Conservation (phyloP, 2,113 vertebrate species). For the Rutilus rutilus region DNA sequence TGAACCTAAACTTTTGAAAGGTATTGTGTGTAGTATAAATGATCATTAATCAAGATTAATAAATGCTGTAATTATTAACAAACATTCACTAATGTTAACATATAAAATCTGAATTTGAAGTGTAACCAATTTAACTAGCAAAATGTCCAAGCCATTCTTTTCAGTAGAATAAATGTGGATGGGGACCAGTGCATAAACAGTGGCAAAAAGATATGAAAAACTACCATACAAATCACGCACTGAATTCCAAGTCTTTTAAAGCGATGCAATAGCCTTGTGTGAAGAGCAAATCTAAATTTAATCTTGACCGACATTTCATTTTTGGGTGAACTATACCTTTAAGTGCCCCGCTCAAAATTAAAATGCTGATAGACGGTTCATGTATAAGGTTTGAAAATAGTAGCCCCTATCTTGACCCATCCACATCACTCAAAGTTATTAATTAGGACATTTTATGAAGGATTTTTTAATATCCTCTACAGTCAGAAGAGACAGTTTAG, state of each 20-base stretch:
- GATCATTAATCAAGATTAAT: neutral
- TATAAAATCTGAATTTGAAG: neutral
- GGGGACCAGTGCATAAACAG: no score
- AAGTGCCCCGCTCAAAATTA: neutral
- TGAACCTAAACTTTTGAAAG: neutral
- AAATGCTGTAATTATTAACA: neutral
- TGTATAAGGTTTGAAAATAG: neutral
- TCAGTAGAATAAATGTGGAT: neutral
- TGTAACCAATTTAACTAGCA: neutral
- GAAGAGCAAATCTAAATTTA: neutral
- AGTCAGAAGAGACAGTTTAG: slow-evolving; percentile 29
- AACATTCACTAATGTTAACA: neutral
- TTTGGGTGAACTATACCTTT: no score
- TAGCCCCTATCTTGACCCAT: neutral
- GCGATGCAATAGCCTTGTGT: neutral
- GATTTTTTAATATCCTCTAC: slow-evolving; percentile 34
- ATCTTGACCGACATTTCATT: neutral
- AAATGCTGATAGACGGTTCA: neutral
- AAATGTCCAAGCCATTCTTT: neutral
- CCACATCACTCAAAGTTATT: neutral
- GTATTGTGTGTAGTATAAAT: neutral
- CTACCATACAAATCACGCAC: no score
- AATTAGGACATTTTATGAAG: neutral
- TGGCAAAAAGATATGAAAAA: no score
- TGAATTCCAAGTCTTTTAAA: neutral